A percentile compares a stretch with the other conserved stretches of the same genome.
Conservation (phyloP, 2,797 vertebrate genomes). For the Sphenopsis melanotis region DNA sequence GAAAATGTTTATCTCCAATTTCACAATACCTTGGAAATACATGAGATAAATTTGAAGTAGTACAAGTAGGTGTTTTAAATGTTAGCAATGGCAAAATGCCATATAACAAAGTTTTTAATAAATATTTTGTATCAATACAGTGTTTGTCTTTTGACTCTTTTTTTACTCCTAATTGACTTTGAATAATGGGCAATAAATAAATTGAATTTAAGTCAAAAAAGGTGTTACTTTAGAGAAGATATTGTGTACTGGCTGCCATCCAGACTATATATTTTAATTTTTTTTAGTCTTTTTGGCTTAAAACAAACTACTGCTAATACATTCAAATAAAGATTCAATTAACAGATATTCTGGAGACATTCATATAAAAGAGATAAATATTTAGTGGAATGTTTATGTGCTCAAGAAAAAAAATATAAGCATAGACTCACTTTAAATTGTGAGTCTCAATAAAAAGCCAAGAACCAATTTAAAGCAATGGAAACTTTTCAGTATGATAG, state of each 20-base stretch:
- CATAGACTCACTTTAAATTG: background rate
- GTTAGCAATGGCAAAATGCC: background rate
- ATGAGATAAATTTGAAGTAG: background rate
- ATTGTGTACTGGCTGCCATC: background rate
- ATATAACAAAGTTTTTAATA: background rate
- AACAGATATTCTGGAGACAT: background rate
- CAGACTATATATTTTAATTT: background rate
- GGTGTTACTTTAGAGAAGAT: background rate
- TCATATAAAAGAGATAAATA: background rate
- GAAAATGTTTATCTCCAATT: background rate
- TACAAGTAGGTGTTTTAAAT: background rate
- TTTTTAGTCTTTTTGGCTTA: background rate
- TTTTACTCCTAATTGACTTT: background rate
- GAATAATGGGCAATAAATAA: background rate
- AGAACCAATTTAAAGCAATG: background rate
- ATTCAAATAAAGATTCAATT: slow-evolving; percentile 21
- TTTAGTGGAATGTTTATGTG: background rate
- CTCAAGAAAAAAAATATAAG: background rate
- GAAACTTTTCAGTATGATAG: background rate
- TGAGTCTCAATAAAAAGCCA: background rate
- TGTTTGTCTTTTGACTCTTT: background rate
- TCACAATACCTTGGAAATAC: background rate
- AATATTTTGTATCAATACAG: background rate
- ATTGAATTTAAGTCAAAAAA: background rate
- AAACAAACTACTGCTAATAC: background rate